Evolutionary conservation across 2,797 vertebrate genomes (phyloP).

Genomic region (Cryptoblepharus egeriae): DNA sequence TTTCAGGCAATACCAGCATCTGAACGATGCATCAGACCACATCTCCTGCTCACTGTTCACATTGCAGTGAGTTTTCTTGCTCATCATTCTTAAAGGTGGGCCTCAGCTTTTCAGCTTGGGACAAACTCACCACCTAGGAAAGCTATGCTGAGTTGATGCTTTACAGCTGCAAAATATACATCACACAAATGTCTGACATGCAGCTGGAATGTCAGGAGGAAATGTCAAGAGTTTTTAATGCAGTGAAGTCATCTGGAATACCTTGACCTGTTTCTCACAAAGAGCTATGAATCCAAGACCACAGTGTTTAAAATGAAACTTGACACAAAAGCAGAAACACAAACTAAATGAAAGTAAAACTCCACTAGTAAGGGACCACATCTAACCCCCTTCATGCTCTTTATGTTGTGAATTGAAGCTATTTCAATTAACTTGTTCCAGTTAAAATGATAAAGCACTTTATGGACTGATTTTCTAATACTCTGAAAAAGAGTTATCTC

Average conservation of each 20-base stretch:
- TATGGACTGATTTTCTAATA: no score
- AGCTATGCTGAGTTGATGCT: not conserved
- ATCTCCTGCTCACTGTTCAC: no score
- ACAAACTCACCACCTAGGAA: not conserved
- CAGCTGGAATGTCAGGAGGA: not conserved
- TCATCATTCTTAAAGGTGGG: not conserved
- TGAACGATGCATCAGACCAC: no score
- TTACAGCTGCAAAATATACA: not conserved
- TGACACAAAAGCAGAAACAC: no score
- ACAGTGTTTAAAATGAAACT: not conserved
- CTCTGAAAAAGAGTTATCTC: no score
- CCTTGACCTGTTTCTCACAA: not conserved
- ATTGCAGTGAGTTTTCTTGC: not conserved
- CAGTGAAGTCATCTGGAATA: not conserved
- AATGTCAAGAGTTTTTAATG: not conserved
- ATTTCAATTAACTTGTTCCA: no score
- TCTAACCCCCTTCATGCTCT: not conserved
- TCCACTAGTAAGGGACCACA: not conserved
- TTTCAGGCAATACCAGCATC: no score
- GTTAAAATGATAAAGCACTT: no score
- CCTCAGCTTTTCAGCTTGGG: not conserved
- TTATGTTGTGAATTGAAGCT: not conserved
- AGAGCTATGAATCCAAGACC: not conserved
- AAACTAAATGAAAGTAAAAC: not conserved
- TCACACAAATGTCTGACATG: not conserved